Base-by-base conservation (phyloP, 2,113 vertebrate genomes). In the Myiagra hebetior region DNA sequence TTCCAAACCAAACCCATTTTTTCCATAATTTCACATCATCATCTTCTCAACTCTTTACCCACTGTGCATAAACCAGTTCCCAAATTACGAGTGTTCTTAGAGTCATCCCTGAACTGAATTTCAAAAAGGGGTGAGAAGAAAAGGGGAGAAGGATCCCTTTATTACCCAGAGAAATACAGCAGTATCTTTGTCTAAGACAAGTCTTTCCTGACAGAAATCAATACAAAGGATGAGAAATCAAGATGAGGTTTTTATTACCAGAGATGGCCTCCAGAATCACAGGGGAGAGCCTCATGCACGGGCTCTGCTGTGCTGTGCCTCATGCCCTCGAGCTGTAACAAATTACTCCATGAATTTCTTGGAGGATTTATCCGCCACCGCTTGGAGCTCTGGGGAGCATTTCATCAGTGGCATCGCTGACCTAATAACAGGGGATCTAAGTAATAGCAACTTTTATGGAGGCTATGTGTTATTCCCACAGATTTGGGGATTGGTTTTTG, bases 201-300 rank as follows among this genome's bases (percentile, higher is more conserved):
- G 67, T 30, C 72, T 52, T 90, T 69, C 49, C 77, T 59, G 86
- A 68, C 73, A 92, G 85, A 91, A 96, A 86, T 92, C 92, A 50
- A 89, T 77, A 85, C 4, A 3, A 89, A 93, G 53, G 80, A 63
- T 78, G 76, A 95, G 95, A 93, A 96, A 92, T 95, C 93, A 92
- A 85, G 92, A 92, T 91, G 91, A 93, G 91, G 44, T 68, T 97
- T 95, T 96, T 93, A 96, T 96, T 81, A 91, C 42, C 56, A 67
- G 82, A 85, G 70, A 94, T 94, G 67, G 95, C 92, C 88, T 81
- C 37, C 8, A 55, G 91, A 88, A 84, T 91, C 81, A 39, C 87
- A 55, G 47, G 60, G 93, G 88, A 93, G 93, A 76, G 76, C 31
- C n/a, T 59, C 30, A 30, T 15, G 13, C 57, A 37, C 44, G 19